A percentile compares a stretch with the other conserved stretches of the same genome.
Conservation (phyloP, 2,888 invertebrate genomes). For the Xanthorhoe spadicearia region DNA sequence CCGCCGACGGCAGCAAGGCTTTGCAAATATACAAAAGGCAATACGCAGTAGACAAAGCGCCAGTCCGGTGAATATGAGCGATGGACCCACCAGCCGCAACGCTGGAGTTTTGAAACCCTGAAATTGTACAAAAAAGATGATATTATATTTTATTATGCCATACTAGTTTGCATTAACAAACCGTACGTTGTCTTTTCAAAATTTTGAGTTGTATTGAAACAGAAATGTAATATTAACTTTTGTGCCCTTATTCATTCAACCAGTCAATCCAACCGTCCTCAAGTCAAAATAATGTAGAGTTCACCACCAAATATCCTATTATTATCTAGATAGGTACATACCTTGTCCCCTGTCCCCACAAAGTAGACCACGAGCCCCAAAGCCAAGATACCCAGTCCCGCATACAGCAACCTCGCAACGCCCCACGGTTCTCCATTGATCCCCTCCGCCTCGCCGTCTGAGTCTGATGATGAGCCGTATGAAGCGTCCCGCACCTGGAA, state of each 20-base stretch:
- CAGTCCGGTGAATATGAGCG: slow-evolving; percentile 90
- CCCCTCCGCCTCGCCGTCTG: slow-evolving; percentile 88
- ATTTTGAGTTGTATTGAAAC: too few relatives aligned
- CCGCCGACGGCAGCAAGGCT: slow-evolving; percentile 88
- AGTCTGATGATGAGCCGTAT: slow-evolving; percentile 89
- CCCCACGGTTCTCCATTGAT: slow-evolving; percentile 90
- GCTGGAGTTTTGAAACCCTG: slow-evolving; percentile 92
- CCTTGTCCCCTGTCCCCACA: slow-evolving; percentile 95
- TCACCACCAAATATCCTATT: too few relatives aligned
- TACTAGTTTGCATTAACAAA: too few relatives aligned
- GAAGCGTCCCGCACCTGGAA: slow-evolving; percentile 93
- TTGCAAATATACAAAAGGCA: slow-evolving; percentile 92
- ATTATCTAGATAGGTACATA: slow-evolving; percentile 34
- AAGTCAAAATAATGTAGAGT: too few relatives aligned
- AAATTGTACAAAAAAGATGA: slow-evolving; percentile 33
- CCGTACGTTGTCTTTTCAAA: too few relatives aligned
- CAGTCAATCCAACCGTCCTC: too few relatives aligned
- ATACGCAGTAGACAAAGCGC: slow-evolving; percentile 93
- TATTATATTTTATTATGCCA: too few relatives aligned
- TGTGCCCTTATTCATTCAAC: too few relatives aligned
- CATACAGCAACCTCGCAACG: slow-evolving; percentile 93
- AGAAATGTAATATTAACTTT: too few relatives aligned
- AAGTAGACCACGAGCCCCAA: slow-evolving; percentile 94
- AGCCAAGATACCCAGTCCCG: slow-evolving; percentile 92
- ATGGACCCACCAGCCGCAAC: slow-evolving; percentile 93